Conservation (phyloP, 1,140 invertebrate genomes). For the Heliconius himera region DNA sequence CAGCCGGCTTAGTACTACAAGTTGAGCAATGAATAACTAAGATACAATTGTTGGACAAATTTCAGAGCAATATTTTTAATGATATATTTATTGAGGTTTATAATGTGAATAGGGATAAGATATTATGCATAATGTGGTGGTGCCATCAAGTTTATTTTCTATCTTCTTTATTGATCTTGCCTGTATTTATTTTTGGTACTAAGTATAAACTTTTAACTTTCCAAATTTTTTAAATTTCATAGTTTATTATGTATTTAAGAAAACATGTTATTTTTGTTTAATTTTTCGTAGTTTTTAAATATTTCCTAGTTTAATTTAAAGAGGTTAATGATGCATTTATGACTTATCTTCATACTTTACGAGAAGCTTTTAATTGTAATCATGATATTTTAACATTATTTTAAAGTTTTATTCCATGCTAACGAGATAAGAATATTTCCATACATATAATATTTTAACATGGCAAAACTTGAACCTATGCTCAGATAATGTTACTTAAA, state of each 20-base stretch:
- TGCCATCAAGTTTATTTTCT: not conserved
- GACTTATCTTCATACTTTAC: no score
- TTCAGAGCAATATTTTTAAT: slow-evolving; percentile 20
- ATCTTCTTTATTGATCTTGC: not conserved
- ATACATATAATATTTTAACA: no score
- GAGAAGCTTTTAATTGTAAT: no score
- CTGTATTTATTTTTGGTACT: not conserved
- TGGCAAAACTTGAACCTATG: no score
- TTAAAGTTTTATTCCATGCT: no score
- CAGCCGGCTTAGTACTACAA: slow-evolving; percentile 90
- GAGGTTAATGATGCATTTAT: not conserved
- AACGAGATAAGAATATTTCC: no score
- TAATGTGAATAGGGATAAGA: not conserved
- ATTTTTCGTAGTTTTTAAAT: not conserved
- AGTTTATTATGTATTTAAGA: not conserved
- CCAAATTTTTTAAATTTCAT: not conserved
- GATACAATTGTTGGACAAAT: slow-evolving; percentile 8
- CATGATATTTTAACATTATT: no score
- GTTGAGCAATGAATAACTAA: slow-evolving; percentile 77
- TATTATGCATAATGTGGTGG: slow-evolving; percentile 7
- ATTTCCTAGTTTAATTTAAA: not conserved
- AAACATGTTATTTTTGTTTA: not conserved
- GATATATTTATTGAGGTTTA: not conserved
- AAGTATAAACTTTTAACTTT: not conserved
- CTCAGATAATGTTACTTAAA: no score